These are phyloP conservation scores for Apotomis turbidana DNA, from an alignment of 2,888 invertebrate species.

Conservation along the genomic window DNA sequence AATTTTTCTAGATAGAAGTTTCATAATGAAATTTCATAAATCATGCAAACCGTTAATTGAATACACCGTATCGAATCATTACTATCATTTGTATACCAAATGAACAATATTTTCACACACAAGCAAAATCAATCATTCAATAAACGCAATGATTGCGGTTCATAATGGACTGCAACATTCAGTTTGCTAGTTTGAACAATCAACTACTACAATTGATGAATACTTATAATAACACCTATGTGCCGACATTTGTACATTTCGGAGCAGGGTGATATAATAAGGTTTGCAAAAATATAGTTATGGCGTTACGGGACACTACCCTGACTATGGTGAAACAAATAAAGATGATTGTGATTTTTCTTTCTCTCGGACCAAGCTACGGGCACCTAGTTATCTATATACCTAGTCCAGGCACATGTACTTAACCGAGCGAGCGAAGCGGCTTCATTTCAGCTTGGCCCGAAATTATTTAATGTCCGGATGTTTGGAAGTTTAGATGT, in stretches of 20 bases:
- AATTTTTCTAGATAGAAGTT: too few relatives aligned
- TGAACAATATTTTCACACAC: not conserved
- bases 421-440: too few relatives aligned
- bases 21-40: too few relatives aligned
- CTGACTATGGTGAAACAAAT: too few relatives aligned
- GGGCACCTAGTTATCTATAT: too few relatives aligned
- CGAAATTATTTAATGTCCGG: too few relatives aligned
- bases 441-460: too few relatives aligned
- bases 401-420: too few relatives aligned
- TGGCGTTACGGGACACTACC: too few relatives aligned
- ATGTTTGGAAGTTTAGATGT: too few relatives aligned
- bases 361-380: too few relatives aligned
- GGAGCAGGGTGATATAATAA: not conserved
- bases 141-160: constrained; percentile 12
- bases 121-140: constrained; percentile 10
- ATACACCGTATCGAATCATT: not conserved
- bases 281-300: not conserved
- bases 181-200: constrained; percentile 3
- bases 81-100: not conserved
- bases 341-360: too few relatives aligned
- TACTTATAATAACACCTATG: not conserved
- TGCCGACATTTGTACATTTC: not conserved
- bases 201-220: constrained; percentile 1
- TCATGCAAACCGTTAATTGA: not conserved
- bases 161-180: not conserved